A percentile compares a stretch with the other conserved stretches of the same genome.
phyloP scores from a whole-genome alignment of 2,888 invertebrate genomes.

The Tenthredo notha region DNA sequence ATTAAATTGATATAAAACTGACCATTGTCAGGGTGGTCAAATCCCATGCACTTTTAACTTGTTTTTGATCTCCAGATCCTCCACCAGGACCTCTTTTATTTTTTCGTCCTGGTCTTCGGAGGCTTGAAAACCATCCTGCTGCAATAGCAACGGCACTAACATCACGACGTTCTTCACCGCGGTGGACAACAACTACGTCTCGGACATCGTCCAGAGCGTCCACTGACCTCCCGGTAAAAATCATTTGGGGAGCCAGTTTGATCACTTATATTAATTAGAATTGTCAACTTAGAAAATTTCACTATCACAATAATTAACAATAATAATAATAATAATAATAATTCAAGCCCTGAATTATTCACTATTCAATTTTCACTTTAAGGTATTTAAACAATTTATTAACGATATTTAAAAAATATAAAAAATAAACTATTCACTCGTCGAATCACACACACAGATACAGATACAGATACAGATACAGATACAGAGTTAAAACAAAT shows the following conservation, averaged over 20 bases:
- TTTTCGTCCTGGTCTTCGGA: conserved; percentile 83
- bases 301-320: too few relatives aligned
- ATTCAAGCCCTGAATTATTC: too few relatives aligned
- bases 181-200: conserved; percentile 58
- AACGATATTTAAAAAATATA: too few relatives aligned
- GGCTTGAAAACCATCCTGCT: conserved; percentile 90
- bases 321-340: too few relatives aligned
- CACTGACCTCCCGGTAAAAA: conserved; percentile 74
- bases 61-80: conserved; percentile 54
- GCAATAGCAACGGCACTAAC: conserved; percentile 77
- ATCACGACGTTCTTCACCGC: conserved; percentile 64
- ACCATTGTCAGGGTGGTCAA: conserved; percentile 82
- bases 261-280: background rate
- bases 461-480: too few relatives aligned
- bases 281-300: too few relatives aligned
- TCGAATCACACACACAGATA: too few relatives aligned
- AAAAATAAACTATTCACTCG: too few relatives aligned
- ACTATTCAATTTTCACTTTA: too few relatives aligned
- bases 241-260: conserved; percentile 65
- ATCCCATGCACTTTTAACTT: conserved; percentile 82
- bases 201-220: conserved; percentile 72
- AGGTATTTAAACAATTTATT: too few relatives aligned
- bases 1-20: conserved; percentile 78
- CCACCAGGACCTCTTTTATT: conserved; percentile 62
- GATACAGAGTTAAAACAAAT: too few relatives aligned